Evolutionary conservation across 1,140 invertebrate genomes (phyloP).

Genomic region (Elysia chlorotica): DNA sequence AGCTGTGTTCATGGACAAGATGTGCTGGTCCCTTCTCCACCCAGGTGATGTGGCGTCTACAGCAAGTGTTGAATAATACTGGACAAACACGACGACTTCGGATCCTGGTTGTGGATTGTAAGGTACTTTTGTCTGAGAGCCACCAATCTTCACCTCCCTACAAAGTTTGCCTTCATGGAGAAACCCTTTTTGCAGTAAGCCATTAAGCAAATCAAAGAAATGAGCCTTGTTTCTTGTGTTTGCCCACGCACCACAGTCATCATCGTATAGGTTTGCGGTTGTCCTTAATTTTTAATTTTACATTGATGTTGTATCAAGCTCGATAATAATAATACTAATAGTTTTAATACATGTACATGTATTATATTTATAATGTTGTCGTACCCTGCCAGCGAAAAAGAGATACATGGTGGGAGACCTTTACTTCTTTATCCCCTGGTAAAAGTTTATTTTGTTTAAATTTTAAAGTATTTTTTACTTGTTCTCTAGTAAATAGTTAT

Average conservation of each 20-base stretch:
- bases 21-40: slow-evolving; percentile 9
- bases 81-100: not conserved
- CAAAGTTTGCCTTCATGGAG: slow-evolving; percentile 6
- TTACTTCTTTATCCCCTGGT: too few species aligned
- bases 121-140: not conserved
- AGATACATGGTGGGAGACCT: too few species aligned
- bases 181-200: slow-evolving; percentile 3
- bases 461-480: too few species aligned
- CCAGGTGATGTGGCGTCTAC: slow-evolving; percentile 3
- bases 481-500: too few species aligned
- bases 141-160: slow-evolving; percentile 6
- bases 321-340: too few species aligned
- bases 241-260: slow-evolving; percentile 1
- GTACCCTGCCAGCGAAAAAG: too few species aligned
- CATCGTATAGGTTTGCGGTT: slow-evolving; percentile 1
- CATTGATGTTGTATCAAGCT: too few species aligned
- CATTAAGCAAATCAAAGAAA: not conserved
- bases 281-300: too few species aligned
- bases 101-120: slow-evolving; percentile 3
- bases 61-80: slow-evolving; percentile 9
- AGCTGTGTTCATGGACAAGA: slow-evolving; percentile 5
- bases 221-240: slow-evolving; percentile 5
- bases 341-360: too few species aligned
- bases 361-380: too few species aligned
- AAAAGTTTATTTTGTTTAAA: too few species aligned